Evolutionary conservation across 2,888 invertebrate species (phyloP).

Genomic region (Acanthacorydalis orientalis): DNA sequence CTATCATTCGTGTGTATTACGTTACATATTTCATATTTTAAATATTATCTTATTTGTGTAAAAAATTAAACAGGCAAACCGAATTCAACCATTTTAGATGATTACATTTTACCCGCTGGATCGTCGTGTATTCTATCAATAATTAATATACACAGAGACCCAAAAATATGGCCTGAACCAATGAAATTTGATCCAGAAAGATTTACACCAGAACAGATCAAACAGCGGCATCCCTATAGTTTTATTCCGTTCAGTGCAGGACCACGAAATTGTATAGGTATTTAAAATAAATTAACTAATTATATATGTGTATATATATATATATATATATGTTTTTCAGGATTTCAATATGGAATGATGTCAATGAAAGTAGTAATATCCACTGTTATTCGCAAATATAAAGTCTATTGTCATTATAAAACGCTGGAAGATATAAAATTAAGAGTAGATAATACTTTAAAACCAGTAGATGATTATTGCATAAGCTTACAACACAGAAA

Average conservation of each 20-base stretch:
- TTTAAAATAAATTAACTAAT: slow-evolving; percentile 2
- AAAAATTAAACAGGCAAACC: too few relatives aligned
- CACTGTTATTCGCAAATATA: slow-evolving; percentile 21
- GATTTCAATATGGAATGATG: slow-evolving; percentile 27
- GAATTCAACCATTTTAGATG: slow-evolving; percentile 19
- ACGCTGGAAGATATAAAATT: slow-evolving; percentile 16
- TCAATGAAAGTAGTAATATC: slow-evolving; percentile 25
- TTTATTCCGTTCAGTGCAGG: slow-evolving; percentile 33
- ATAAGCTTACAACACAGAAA: too few relatives aligned
- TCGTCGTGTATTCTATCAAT: slow-evolving; percentile 27
- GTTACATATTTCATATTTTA: too few relatives aligned
- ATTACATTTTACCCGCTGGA: slow-evolving; percentile 29
- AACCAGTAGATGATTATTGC: slow-evolving; percentile 15
- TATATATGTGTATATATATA: too few relatives aligned
- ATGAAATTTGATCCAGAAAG: slow-evolving; percentile 39
- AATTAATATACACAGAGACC: slow-evolving; percentile 31
- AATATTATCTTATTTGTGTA: too few relatives aligned
- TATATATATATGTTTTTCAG: slow-evolving; percentile 13
- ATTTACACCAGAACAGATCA: slow-evolving; percentile 33
- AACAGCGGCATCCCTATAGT: slow-evolving; percentile 28
- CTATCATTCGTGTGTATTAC: too few relatives aligned
- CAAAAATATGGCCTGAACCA: slow-evolving; percentile 36
- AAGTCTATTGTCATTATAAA: slow-evolving; percentile 15
- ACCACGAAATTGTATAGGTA: slow-evolving; percentile 33
- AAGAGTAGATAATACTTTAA: slow-evolving; percentile 14